phyloP scores from a whole-genome alignment of 2,113 vertebrate species.

The Bufo gargarizans region DNA sequence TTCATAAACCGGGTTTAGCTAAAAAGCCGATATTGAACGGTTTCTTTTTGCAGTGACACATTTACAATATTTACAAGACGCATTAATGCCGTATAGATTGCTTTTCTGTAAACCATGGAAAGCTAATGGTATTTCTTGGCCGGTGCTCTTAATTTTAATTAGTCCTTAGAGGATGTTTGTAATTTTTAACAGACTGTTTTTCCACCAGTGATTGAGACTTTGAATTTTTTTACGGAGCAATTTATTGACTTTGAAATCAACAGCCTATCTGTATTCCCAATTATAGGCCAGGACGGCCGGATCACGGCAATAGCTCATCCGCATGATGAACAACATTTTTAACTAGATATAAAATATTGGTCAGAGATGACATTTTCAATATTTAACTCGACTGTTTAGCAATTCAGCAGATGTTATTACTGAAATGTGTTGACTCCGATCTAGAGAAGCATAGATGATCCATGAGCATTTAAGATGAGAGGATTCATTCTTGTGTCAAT shows the following conservation, averaged over 20 bases:
- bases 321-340: constrained; percentile 4
- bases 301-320: constrained; percentile 11
- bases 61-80: constrained; percentile 40
- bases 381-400: constrained; percentile 8
- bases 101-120: constrained; percentile 15
- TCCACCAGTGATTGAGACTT: constrained; percentile 24
- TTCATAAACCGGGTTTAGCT: neutral
- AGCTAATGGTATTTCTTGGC: constrained; percentile 29
- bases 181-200: constrained; percentile 41
- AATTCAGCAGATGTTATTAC: constrained; percentile 9
- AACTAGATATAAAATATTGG: constrained; percentile 32
- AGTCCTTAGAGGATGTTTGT: constrained; percentile 23
- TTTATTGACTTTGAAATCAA: constrained; percentile 38
- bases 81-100: constrained; percentile 13
- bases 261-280: neutral
- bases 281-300: neutral
- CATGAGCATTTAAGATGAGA: neutral
- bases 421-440: constrained; percentile 8
- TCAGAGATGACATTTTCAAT: constrained; percentile 37
- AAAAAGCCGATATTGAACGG: constrained; percentile 1
- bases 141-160: constrained; percentile 37
- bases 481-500: neutral
- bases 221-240: constrained; percentile 8
- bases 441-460: neutral
- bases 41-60: constrained; percentile 28